Base-by-base conservation (phyloP, 2,113 vertebrate genomes). In the Myiopsitta monachus region DNA sequence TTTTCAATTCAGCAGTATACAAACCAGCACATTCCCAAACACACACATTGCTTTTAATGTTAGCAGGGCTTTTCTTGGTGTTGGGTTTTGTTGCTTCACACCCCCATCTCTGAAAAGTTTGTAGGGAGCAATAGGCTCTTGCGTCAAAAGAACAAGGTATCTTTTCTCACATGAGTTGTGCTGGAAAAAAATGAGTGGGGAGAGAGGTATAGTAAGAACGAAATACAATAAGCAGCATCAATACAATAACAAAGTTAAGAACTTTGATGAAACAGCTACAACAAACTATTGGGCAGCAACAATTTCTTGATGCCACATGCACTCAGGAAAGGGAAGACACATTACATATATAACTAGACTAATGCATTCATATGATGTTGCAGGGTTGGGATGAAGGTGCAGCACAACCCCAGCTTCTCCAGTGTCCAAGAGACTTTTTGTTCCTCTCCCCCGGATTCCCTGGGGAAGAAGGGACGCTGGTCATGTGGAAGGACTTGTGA, bases 301-400 rank as follows among this genome's bases (percentile, higher is more conserved):
- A 75, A 57, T 67, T 13, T 39, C 49, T 31, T 46, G n/a, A 11
- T 39, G 18, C 41, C 13, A n/a, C 22, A 30, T 10, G 15, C 62
- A 41, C 27, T 38, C 23, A 55, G 31, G 31, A n/a, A 38, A 86
- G 16, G n/a, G 31, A 38, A 43, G 31, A 36, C 26, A 21, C 30
- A 11, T 23, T 28, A 55, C 19, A 24, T 22, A 9, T 10, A 9
- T 19, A 36, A 19, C 12, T 18, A 31, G 68, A 44, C 46, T 83
- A 49, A 49, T 15, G 18, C 16, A 24, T 19, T 62, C 38, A 30
- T 1, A 0, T 2, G 1, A 3, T 5, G 28, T 22, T 2, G 3
- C 52, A 84, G 22, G 33, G 31, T 39, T 73, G 59, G 43, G 28
- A 24, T 18, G 22, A 36, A 36, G 4, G 5, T 12, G 27, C 2